Evolutionary conservation across 2,113 vertebrate genomes (phyloP), one percentile per base, ranked within the genome.

Genomic region (Triplophysa rosa): DNA sequence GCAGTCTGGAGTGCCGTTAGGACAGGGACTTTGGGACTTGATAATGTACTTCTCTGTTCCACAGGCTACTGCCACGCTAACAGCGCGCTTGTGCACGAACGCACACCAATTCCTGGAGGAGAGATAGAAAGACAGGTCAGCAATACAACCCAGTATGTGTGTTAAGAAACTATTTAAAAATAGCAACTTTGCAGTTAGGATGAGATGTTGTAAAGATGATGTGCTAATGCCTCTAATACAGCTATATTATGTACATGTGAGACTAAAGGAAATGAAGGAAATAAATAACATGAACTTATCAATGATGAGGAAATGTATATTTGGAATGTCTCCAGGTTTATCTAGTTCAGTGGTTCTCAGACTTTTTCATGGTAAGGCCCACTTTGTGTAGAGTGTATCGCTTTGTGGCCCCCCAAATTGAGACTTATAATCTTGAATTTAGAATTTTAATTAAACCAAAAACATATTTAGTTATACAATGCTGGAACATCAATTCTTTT

Each of bases 21-120:
- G 91, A 80, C 96, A 98, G 0, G 90, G 95, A 84, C 94, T 94
- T 73, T 93, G 93, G 1, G 93, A 94, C 84, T 92, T 92, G 76
- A 95, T 77, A 0, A 90, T 87, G 86, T 95, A 96, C 42, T 89
- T 92, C 87, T 98, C 95, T 1, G 90, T 95, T 79, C 92, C 95
- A 84, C 94, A 94, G 52, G 75, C 76, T 42, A 94, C 91, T 2
- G 88, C 33, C 8, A 77, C 85, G 0, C 92, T 94, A n/a, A 94
- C 88, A 68, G 91, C 69, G 1, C 80, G 93, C 24, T 87, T 88
- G 21, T 89, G 91, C 8, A 70, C 87, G 49, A 93, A 95, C 1
- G 94, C 87, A 21, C 97, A 98, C 95, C 94, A 96, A 83, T 97
- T 96, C 79, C 96, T 98, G 80, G 66, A 82, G 68, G 68, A 45